Evolutionary conservation across 2,888 invertebrate genomes (phyloP).

Genomic region (Temnothorax ravouxi): DNA sequence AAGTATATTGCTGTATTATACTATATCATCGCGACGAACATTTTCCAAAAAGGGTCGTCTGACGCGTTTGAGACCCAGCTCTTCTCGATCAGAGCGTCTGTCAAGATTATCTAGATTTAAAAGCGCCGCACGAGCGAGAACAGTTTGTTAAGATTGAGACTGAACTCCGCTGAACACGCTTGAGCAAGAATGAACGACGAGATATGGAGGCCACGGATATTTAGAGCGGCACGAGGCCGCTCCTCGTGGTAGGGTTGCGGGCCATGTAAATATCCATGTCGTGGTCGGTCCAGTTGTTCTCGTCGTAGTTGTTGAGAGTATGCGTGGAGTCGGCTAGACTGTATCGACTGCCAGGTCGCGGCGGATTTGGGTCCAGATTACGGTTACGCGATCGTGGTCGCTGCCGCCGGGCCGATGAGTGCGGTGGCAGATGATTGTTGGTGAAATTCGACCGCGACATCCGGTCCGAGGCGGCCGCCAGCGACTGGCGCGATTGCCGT

Average conservation of each 20-base stretch:
- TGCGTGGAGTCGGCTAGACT: slow-evolving; percentile 93
- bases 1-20: slow-evolving; percentile 14
- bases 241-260: slow-evolving; percentile 94
- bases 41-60: background rate
- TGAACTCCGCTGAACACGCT: slow-evolving; percentile 68
- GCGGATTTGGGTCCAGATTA: slow-evolving; percentile 88
- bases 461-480: slow-evolving; percentile 94
- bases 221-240: slow-evolving; percentile 94
- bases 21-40: background rate
- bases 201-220: slow-evolving; percentile 25
- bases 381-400: slow-evolving; percentile 93
- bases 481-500: slow-evolving; percentile 94
- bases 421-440: slow-evolving; percentile 87
- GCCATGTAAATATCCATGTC: slow-evolving; percentile 98
- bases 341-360: slow-evolving; percentile 92
- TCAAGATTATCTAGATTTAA: slow-evolving; percentile 33
- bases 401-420: slow-evolving; percentile 88
- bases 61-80: background rate
- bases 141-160: background rate
- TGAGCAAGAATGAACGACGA: slow-evolving; percentile 66
- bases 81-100: background rate
- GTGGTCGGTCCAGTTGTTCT: slow-evolving; percentile 98
- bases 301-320: slow-evolving; percentile 94
- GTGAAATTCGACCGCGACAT: slow-evolving; percentile 92
- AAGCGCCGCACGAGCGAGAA: slow-evolving; percentile 8